Conservation (phyloP, 2,888 invertebrate species). For the Mycalesis mineus region DNA sequence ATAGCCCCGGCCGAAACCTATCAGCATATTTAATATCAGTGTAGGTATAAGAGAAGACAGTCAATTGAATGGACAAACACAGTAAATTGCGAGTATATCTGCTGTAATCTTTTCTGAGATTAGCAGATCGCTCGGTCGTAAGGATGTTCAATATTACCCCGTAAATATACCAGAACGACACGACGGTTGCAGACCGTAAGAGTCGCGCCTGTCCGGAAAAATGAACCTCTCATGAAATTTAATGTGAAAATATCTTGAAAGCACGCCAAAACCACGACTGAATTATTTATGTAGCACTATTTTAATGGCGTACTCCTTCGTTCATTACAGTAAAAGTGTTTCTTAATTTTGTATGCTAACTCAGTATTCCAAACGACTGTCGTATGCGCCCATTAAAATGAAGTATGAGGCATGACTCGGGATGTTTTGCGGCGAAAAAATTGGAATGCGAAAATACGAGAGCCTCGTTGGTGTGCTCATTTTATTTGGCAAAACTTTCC, state of each 20-base stretch:
- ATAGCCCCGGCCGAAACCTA: too few relatives aligned
- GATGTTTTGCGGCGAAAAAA: slow-evolving; percentile 20
- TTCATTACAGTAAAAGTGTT: slow-evolving; percentile 70
- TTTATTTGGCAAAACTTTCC: slow-evolving; percentile 11
- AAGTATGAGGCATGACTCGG: slow-evolving; percentile 36
- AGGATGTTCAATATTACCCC: slow-evolving; percentile 11
- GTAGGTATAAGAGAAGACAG: too few relatives aligned
- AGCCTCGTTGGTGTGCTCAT: slow-evolving; percentile 12
- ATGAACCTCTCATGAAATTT: slow-evolving; percentile 76
- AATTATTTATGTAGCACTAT: slow-evolving; percentile 75
- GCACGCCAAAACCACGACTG: slow-evolving; percentile 72
- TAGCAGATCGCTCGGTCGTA: not conserved
- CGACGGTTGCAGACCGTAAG: slow-evolving; percentile 19
- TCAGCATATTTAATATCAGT: too few relatives aligned
- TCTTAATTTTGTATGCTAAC: slow-evolving; percentile 64
- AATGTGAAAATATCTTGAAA: slow-evolving; percentile 77
- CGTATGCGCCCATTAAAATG: slow-evolving; percentile 40
- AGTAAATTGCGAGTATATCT: too few relatives aligned
- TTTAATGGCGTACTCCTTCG: slow-evolving; percentile 70
- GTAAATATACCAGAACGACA: slow-evolving; percentile 38
- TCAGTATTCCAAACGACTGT: slow-evolving; percentile 48
- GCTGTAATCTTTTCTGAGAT: not conserved
- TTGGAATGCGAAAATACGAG: slow-evolving; percentile 19
- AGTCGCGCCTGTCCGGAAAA: slow-evolving; percentile 52
- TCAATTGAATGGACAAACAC: too few relatives aligned